Evolutionary conservation across 2,888 invertebrate species (phyloP).

Genomic region (Piscicola geometra): DNA sequence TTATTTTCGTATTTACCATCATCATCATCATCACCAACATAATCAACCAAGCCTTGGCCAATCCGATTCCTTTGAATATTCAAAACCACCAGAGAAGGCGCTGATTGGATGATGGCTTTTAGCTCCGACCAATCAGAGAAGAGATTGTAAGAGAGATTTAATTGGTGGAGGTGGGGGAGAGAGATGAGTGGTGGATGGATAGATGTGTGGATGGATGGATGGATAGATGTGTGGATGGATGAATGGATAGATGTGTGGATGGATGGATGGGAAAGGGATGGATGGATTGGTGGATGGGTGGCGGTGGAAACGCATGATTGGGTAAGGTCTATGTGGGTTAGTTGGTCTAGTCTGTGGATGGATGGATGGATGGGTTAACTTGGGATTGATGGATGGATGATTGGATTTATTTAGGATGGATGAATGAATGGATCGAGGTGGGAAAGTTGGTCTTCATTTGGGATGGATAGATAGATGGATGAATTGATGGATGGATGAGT

Average conservation of each 20-base stretch:
- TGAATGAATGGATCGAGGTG: background rate
- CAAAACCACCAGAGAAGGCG: background rate
- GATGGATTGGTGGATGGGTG: background rate
- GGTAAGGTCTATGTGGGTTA: slow-evolving; percentile 16
- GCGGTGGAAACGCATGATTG: background rate
- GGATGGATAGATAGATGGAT: background rate
- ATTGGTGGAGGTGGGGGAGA: background rate
- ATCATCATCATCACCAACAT: background rate
- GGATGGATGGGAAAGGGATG: background rate
- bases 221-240: background rate
- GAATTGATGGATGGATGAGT: background rate
- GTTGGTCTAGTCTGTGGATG: background rate
- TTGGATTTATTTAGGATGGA: background rate
- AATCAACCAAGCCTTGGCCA: background rate
- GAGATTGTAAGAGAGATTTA: slow-evolving; percentile 23
- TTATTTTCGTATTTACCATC: background rate
- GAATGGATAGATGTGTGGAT: background rate
- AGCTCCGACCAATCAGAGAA: slow-evolving; percentile 29
- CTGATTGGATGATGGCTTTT: background rate
- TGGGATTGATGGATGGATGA: background rate
- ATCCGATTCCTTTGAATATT: slow-evolving; percentile 19
- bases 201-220: background rate
- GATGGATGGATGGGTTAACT: background rate
- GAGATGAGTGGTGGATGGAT: background rate
- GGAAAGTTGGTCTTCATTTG: no score